Evolutionary conservation across 2,888 invertebrate species (phyloP), one percentile per base, ranked within the genome.

Genomic region (Drosophila recens): DNA sequence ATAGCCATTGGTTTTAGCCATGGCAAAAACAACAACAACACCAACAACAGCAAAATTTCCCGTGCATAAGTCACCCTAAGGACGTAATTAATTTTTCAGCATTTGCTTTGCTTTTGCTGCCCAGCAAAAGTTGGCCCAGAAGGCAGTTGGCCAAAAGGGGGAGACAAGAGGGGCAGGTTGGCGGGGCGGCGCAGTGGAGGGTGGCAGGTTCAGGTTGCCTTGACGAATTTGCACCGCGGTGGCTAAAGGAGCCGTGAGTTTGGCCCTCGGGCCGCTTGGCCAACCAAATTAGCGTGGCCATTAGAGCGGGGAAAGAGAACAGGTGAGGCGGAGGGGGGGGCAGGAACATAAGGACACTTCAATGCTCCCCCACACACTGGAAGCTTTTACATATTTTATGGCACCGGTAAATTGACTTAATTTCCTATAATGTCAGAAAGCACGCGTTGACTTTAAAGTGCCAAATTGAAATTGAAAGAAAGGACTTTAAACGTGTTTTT

Each of bases 11-110:
- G 73, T 73, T 67, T 67, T 57, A 46, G 66, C 73, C 72, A 62
- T 34, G 43, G 52, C 62, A 17, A 52, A 72, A 72, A 20, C 64
- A 67, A 57, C 49, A 46, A 40, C 42, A 66, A 20, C 17, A 17
- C 17, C 17, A 17, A 17, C 56, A 57, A 78, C 59, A 59, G 11
- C 65, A 65, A 78, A 71, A 23, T 36, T 58, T 48, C 49, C 65
- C 38, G 67, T 58, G 67, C 74, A 87, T 89, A 89, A 83, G 87
- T 83, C 80, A 79, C 90, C 92, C 90, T 79, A 78, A 91, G 91
- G 91, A 90, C 87, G 85, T 91, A 90, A 91, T 92, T 91, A 92
- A 92, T 90, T 91, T 92, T 91, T 90, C 88, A 90, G 83, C 82
- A 91, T 90, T 88, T 85, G 83, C 80, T 80, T 69, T 71, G 59